Evolutionary conservation across 2,888 invertebrate species (phyloP), one percentile per base, ranked within the genome.

Genomic region (Tipula confusa): DNA sequence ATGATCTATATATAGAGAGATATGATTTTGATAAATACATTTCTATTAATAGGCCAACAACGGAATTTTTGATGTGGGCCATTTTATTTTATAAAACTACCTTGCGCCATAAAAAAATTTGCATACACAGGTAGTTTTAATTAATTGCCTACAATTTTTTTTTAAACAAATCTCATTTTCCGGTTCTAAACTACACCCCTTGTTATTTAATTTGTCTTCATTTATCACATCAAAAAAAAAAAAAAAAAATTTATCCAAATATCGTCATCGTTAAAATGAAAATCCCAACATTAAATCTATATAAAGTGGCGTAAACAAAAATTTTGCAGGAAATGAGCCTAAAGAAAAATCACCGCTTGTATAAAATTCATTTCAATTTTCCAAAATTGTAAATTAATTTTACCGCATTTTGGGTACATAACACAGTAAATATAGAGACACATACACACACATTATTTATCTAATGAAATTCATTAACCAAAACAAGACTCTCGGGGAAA

Each of bases 391-490:
- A 24, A 64, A 64, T 43, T 43, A 43, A 43, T 64, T 64, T 64
- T 24, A 64, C 64, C 64, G 9, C 24, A 64, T 64, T 64, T 64
- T 24, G 64, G 64, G n/a, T n/a, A n/a, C n/a, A n/a, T n/a, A n/a
- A n/a, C n/a, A n/a, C n/a, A n/a, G n/a, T n/a, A n/a, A n/a, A n/a
- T n/a, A n/a, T n/a, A n/a, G 11, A 9, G 18, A 24, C 9, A 24
- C 24, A 64, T 24, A 64, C 64, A 64, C 64, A 24, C 38, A 38
- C 18, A 64, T 64, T 64, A 64, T 11, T 64, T 64, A 64, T 64
- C 24, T 64, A 64, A 64, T 64, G 64, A 64, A 64, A 64, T 64
- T 64, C 64, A 64, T 64, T 64, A 64, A 64, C 64, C 64, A 64
- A 64, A 64, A 64, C 64, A n/a, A n/a, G 64, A 64, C 24, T 24